Percentiles rank a stretch among this genome's conserved stretches.
Evolutionary conservation across 1,140 invertebrate genomes (phyloP).

Genomic region (Leptoteleia sp.): DNA sequence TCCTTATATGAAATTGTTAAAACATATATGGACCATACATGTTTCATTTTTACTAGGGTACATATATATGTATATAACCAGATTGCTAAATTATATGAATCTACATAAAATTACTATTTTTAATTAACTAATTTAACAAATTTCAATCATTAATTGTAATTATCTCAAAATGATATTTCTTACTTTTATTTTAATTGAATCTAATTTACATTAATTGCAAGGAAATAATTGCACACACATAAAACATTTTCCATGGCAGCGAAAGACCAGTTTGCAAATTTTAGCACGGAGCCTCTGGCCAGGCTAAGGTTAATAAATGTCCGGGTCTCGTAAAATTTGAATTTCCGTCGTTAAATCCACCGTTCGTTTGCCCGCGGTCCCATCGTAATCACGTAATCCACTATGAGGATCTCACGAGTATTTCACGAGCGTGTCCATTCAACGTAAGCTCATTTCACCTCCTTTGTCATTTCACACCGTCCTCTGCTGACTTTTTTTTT

Average conservation of each 20-base stretch:
- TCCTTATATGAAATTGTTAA: too few species aligned
- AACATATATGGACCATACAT: too few species aligned
- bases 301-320: constrained; percentile 27
- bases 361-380: constrained; percentile 53
- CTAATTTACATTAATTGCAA: constrained; percentile 27
- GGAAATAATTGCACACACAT: constrained; percentile 7
- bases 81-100: too few species aligned
- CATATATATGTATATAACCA: too few species aligned
- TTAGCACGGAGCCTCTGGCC: constrained; percentile 2
- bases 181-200: too few species aligned
- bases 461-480: constrained; percentile 64
- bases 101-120: too few species aligned
- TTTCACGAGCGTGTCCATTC: constrained; percentile 56
- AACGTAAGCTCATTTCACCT: constrained; percentile 41
- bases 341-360: constrained; percentile 53
- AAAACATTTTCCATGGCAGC: constrained; percentile 14
- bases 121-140: too few species aligned
- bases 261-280: constrained; percentile 18
- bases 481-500: too few species aligned
- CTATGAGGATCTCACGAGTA: constrained; percentile 51
- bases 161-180: too few species aligned
- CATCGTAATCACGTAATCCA: constrained; percentile 38
- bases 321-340: constrained; percentile 44
- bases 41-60: too few species aligned
- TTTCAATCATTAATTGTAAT: too few species aligned